Evolutionary conservation across 2,113 vertebrate genomes (phyloP).

Genomic region (Oryzias javanicus): DNA sequence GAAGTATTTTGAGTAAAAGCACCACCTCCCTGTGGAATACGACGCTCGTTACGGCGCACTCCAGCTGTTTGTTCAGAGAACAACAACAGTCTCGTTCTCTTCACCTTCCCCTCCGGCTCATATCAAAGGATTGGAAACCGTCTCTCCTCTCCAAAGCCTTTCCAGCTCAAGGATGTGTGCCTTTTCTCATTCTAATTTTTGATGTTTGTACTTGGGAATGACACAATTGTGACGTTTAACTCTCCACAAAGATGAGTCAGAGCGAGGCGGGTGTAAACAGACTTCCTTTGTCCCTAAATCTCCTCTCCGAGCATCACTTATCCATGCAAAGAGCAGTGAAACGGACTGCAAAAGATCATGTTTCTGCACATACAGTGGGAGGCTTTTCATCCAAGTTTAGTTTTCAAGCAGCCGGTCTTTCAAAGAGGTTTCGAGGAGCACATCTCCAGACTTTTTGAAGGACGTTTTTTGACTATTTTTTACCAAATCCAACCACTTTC

Average conservation of each 20-base stretch:
- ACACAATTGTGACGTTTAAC: not conserved
- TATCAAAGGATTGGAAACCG: not conserved
- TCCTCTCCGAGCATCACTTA: no score
- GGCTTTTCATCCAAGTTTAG: no score
- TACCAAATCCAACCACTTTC: no score
- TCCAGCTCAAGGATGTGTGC: not conserved
- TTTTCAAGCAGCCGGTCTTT: no score
- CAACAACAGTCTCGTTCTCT: not conserved
- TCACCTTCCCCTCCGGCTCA: not conserved
- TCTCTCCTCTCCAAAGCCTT: not conserved
- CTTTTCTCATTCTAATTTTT: constrained; percentile 3
- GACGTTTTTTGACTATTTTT: no score
- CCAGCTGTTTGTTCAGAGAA: no score
- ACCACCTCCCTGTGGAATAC: not conserved
- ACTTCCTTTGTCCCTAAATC: no score
- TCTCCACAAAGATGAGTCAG: constrained; percentile 1
- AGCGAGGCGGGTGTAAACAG: constrained; percentile 1
- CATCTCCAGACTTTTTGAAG: no score
- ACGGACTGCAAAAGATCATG: no score
- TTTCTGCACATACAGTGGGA: no score
- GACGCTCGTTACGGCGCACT: not conserved
- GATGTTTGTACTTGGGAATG: not conserved
- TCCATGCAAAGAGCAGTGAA: no score
- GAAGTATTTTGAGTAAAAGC: not conserved
- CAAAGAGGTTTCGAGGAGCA: no score